Base-by-base conservation (phyloP, 2,888 invertebrate genomes). In the Xylocampa areola region DNA sequence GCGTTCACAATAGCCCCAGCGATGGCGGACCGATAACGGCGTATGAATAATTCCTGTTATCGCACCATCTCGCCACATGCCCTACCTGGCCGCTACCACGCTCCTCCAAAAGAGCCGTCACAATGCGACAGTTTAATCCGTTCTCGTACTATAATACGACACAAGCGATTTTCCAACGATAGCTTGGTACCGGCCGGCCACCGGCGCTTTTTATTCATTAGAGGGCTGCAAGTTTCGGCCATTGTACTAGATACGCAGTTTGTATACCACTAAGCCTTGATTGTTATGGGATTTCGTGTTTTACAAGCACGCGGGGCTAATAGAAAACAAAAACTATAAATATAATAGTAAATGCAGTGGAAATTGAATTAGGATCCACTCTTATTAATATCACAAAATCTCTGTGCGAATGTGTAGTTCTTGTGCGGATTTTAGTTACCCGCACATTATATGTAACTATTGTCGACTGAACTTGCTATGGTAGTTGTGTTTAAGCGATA, bases 41-140 rank as follows among this genome's bases (percentile, higher is more conserved):
- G 91, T 93, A 92, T 93, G 94, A 93, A 94, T 94, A 94, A 94
- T 93, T 92, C 89, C 89, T 88, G 85, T 90, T 93, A 94, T 94
- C 94, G 91, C 88, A 71, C 89, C 88, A 94, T 94, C 93, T 92
- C 89, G 89, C 94, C 93, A 92, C 92, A 94, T 92, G 91, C 91
- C 91, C 93, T 92, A 94, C 93, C 93, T 93, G 92, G 86, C 92
- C 76, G 80, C 78, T 91, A 92, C 92, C 88, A 92, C 75, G 86
- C 62, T 74, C 80, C 77, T 79, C 81, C 68, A 77, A 86, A 86
- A 82, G 82, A 74, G 66, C 80, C 67, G 78, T 69, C 77, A 74
- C 71, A 62, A 70, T 68, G 72, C 77, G 75, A 85, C 80, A 79
- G 70, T 79, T 79, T 73, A 69, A 79, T 73, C 78, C 75, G 64